Base-by-base conservation (phyloP, 2,888 invertebrate species). In the Drosophila acutilabella region DNA sequence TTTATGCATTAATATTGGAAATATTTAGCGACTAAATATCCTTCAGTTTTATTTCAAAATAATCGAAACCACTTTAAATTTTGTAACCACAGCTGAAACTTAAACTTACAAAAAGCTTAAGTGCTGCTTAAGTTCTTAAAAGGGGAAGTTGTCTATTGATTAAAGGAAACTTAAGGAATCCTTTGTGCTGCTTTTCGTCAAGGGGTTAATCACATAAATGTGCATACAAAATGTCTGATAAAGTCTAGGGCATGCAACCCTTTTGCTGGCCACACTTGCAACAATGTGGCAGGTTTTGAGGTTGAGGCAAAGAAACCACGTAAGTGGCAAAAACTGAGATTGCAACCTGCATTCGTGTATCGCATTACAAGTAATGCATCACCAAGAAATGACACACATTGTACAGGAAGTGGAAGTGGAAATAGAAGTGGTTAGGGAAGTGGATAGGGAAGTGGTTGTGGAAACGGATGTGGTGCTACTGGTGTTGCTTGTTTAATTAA, bases 301-400 rank as follows among this genome's bases (percentile, higher is more conserved):
- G 52, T 64, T 64, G 51, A 42, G 47, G 26, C 48, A 60, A 48
- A 60, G 78, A 84, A 84, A 88, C 85, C 88, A 75, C 71, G 73
- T 81, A 85, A 83, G 82, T 83, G 72, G 70, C 30, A 18, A 14
- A 48, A 51, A 52, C 40, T 20, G 71, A 66, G 87, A 86, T 85
- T 81, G 76, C 54, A 79, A 72, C 88, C 88, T 77, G 85, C 88
- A 85, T 73, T 51, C 72, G 66, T 10, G 61, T 83, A 88, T 85
- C 64, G 14, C 44, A 42, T 88, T 85, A 70, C 84, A 33, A 48
- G 47, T 14, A 30, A 13, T 40, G 38, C 20, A 47, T 26, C 50
- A 60, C 48, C 47, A 33, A n/a, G 30, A 18, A 61, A 26, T 44
- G 36, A 44, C 53, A 47, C 41, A 59, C 64, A 56, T 56, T 62